A percentile compares a stretch with the other conserved stretches of the same genome.
These are phyloP conservation scores for Antigone vipio DNA, from an alignment of 2,113 vertebrate species.

Conservation along the genomic window DNA sequence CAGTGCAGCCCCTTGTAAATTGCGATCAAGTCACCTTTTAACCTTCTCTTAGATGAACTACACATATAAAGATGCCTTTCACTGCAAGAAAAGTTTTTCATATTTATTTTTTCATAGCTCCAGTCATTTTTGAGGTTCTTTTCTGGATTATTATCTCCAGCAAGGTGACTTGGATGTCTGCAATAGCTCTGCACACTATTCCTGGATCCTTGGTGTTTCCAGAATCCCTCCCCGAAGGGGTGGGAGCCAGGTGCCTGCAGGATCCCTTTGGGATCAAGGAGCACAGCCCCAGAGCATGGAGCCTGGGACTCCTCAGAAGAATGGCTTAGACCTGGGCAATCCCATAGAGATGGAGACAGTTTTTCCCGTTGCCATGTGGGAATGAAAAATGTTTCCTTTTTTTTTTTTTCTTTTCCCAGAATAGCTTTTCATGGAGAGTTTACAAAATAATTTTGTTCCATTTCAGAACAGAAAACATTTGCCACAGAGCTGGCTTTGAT, in stretches of 20 bases:
- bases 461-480: background rate
- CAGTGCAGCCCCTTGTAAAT: background rate
- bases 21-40: conserved; percentile 13
- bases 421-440: background rate
- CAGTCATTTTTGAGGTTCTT: background rate
- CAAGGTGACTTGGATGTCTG: background rate
- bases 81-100: background rate
- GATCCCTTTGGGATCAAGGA: background rate
- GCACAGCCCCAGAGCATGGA: background rate
- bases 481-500: background rate
- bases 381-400: background rate
- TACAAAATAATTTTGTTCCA: background rate
- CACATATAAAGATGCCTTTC: background rate
- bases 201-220: background rate
- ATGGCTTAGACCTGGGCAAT: background rate
- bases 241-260: background rate
- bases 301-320: background rate
- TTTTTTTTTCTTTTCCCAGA: background rate
- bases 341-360: background rate
- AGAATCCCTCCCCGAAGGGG: fast-evolving
- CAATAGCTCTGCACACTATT: background rate
- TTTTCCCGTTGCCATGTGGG: background rate
- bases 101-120: background rate
- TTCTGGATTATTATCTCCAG: background rate
- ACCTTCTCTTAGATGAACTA: background rate